Base-by-base conservation (phyloP, 2,888 invertebrate genomes). In the Luperina testacea region DNA sequence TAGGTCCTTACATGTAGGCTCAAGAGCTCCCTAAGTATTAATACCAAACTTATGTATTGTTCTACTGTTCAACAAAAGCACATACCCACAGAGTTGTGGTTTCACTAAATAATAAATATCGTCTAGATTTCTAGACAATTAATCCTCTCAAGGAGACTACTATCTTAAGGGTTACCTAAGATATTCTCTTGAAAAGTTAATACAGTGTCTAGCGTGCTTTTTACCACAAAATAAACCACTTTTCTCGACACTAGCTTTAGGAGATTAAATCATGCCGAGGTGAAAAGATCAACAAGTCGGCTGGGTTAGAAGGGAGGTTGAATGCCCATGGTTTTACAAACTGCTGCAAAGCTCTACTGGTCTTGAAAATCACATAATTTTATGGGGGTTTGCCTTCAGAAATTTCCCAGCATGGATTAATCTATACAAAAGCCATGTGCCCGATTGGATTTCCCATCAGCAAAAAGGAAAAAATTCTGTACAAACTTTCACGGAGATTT, bases 121-220 rank as follows among this genome's bases (percentile, higher is more conserved):
- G 17, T 65, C 64, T 72, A 20, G 65, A 9, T 63, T 63, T 71
- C 45, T 45, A 61, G 68, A 17, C n/a, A 17, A 59, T 45, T 24
- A n/a, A 74, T 48, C 13, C n/a, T 48, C 45, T 75, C 59, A 48
- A 48, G 72, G 11, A 74, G 57, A n/a, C 8, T 20, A 32, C 17
- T 48, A 72, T 72, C 45, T 48, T 32, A 17, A 59, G n/a, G 57
- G 13, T 32, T 17, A 24, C 27, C 32, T 13, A n/a, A 45, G n/a
- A 38, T 48, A 51, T 48, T 45, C 53, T 17, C 17, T 42, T 76
- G 77, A 64, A 32, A 65, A 65, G n/a, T 32, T 76, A 77, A 74
- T 76, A 42, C 27, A 2, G 27, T 53, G 45, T 38, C 15, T 76
- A 32, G 45, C 7, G n/a, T n/a, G 13, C 13, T 32, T 65, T 77